Base-by-base conservation (phyloP, 1,140 invertebrate genomes). In the Neodiprion fabricii region DNA sequence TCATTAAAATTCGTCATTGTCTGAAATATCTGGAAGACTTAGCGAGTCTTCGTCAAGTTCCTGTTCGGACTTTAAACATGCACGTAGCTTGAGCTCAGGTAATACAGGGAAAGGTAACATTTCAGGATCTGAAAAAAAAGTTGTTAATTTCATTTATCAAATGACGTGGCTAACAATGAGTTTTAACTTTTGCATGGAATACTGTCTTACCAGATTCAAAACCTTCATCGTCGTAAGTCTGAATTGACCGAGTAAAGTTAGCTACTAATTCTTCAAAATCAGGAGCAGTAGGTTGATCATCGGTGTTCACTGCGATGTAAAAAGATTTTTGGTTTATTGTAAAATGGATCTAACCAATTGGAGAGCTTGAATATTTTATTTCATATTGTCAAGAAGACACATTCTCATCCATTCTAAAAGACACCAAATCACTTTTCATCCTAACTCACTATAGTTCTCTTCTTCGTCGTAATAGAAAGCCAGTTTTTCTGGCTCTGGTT, bases 151-250 rank as follows among this genome's bases (percentile, higher is more conserved):
- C 53, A 50, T 70, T 67, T 40, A 40, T 9, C 53, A 61, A 40
- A 61, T 61, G 11, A 61, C 9, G 53, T 61, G n/a, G n/a, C 11
- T 12, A 12, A n/a, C 53, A 61, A 67, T 73, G 0, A 47, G n/a
- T 14, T 23, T 69, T 3, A 23, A 65, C 61, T 14, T 11, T 69
- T 3, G n/a, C 7, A 5, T 21, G 11, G 40, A 69, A 47, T 9
- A 21, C 21, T 12, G 17, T 69, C 9, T 77, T 77, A 84, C 83
- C 82, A 76, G 79, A 82, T 12, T 66, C 72, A 77, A 82, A 73
- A 28, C 76, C 71, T 68, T 80, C 76, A 23, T 84, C 77, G 61
- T 81, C 71, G 14, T 53, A 50, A 40, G 50, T 48, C 7, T 23
- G 11, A 12, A 75, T 68, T 1, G 79, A 72, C 9, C 74, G 21